Base-by-base conservation (phyloP, 1,140 invertebrate genomes). In the Centruroides sculpturatus region DNA sequence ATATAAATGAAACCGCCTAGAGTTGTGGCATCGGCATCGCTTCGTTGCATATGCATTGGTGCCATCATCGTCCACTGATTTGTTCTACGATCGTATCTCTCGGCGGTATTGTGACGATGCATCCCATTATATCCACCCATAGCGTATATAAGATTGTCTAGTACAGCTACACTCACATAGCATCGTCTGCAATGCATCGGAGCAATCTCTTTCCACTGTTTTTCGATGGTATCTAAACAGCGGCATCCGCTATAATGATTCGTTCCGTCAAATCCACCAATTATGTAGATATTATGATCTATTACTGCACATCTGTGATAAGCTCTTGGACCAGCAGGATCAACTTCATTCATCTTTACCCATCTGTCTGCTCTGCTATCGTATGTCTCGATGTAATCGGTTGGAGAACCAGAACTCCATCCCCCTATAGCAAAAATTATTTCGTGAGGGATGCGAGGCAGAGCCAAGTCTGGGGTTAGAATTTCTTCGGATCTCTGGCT, bases 1-100 rank as follows among this genome's bases (percentile, higher is more conserved):
- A 78, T 78, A 68, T 84, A 83, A 8, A 85, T 80, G 77, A 81
- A 79, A 63, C 84, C 82, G 63, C 84, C 82, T 11, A 82, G 78
- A 4, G 65, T 47, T 11, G 65, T 59, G n/a, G 70, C 62, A 59
- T 61, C 60, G 6, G 72, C 72, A 59, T 73, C 72, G 50, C 70
- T 70, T 13, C 72, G 55, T 52, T 71, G 66, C 23, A 63, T 46
- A 52, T 68, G 64, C 72, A 74, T 74, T 3, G 67, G 56, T n/a
- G 71, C 52, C 34, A 78, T 51, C 5, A 59, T 55, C 5, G 13
- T 36, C 64, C 59, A 61, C 61, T 78, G 77, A 64, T 78, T 78
- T 10, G 65, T 66, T n/a, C 34, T 34, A 34, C 49, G 49, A 34
- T 23, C 23, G 23, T 23, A 23, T 23, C 23, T 23, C 23, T 23